Evolutionary conservation across 1,140 invertebrate genomes (phyloP), one percentile per base, ranked within the genome.

Genomic region (Camponotus vicinus): DNA sequence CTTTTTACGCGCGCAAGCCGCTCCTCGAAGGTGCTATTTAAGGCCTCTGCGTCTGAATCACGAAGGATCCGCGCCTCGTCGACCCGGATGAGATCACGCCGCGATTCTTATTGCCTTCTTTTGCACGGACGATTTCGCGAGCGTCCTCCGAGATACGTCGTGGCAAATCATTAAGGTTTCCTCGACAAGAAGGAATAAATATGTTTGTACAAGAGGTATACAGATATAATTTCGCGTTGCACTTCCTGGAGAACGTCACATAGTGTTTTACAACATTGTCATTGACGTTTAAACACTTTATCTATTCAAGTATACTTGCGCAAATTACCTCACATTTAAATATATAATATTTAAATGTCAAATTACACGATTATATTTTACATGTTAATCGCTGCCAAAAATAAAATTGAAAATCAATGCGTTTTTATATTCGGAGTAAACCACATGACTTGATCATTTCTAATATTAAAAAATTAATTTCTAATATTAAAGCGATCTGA

Each of bases 1-100:
- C 8, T 61, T 34, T 37, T 18, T 45, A 8, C n/a, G 21, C 49
- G 15, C 49, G 49, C 15, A 15, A 45, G 40, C 67, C 64, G 49
- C 78, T 27, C 40, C 69, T 34, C 18, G 37, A n/a, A 34, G 59
- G n/a, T 1, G 13, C 45, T 15, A 15, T 71, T 76, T 76, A 77
- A 84, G 82, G 82, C 45, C 52, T 75, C 18, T n/a, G 52, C 80
- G 34, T 63, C 45, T 84, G 73, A 77, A 77, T 84, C 71, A 77
- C 59, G 57, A 40, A 49, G 69, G 69, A 64, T 27, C 32, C 59
- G 70, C 57, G 55, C 37, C 55, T 83, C 18, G 32, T 18, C 57
- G 42, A 49, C 45, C 32, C 71, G 69, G 80, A 73, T 76, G 71
- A 84, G 57, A 64, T 84, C 80, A 76, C 66, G 37, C 52, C 9